Percentiles rank a stretch among this genome's conserved stretches.
Evolutionary conservation across 2,113 vertebrate species (phyloP).

Genomic region (Bostrychus sinensis): DNA sequence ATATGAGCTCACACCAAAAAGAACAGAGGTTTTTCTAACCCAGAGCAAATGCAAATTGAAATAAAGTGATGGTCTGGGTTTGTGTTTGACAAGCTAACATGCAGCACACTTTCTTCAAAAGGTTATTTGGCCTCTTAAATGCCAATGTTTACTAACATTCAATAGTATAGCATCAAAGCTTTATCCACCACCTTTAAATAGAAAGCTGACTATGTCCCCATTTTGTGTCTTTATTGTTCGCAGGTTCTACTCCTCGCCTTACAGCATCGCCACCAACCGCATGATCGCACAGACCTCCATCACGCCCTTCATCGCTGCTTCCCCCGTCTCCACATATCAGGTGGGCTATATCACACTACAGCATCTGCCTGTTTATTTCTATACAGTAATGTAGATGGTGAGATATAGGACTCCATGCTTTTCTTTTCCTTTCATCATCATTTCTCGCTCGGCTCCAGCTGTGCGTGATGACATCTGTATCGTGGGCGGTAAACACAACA

Average conservation of each 20-base stretch:
- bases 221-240: conserved; percentile 32
- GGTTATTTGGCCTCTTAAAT: too few relatives aligned
- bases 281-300: conserved; percentile 99
- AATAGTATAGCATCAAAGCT: too few relatives aligned
- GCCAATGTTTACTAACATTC: too few relatives aligned
- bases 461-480: conserved; percentile 71
- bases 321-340: conserved; percentile 98
- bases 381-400: conserved; percentile 23
- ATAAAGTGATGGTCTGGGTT: too few relatives aligned
- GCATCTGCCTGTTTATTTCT: conserved; percentile 28
- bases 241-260: conserved; percentile 98
- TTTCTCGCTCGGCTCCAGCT: conserved; percentile 54
- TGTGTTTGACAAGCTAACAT: too few relatives aligned
- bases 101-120: too few relatives aligned
- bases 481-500: conserved; percentile 60
- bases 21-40: too few relatives aligned
- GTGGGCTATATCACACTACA: conserved; percentile 73
- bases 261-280: conserved; percentile 98
- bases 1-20: too few relatives aligned
- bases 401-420: conserved; percentile 35
- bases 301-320: conserved; percentile 97
- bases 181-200: too few relatives aligned
- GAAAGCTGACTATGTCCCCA: background rate
- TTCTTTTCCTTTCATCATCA: conserved; percentile 48
- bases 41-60: too few relatives aligned